Evolutionary conservation across 2,888 invertebrate genomes (phyloP), one percentile per base, ranked within the genome.

Genomic region (Rhyacophila evoluta): DNA sequence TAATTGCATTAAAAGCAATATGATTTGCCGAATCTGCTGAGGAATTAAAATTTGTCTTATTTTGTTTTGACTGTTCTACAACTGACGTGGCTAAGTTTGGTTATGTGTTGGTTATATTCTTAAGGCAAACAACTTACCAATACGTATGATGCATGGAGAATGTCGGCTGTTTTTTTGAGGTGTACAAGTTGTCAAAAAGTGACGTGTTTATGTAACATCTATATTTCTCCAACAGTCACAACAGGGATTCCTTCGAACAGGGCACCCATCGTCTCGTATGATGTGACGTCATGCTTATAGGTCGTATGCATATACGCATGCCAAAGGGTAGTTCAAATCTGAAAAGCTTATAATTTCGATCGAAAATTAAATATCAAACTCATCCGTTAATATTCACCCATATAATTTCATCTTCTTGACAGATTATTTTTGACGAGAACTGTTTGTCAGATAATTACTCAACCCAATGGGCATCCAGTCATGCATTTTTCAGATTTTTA

Each of bases 181-280:
- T 19, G 55, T 55, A 19, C 55, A 19, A 19, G 55, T 55, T 55
- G 55, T 55, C 55, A 55, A 55, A 55, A 55, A 19, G 19, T 55
- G 55, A 55, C 55, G 55, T 55, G n/a, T 33, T 29, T 67, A 27
- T 38, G 19, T 37, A 36, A 74, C 78, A 67, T 78, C 78, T 78
- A 77, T 77, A 37, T 74, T 73, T 33, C 70, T 33, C 72, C 39
- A 77, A 38, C 72, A 33, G 69, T 41, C 72, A 55, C 77, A 68
- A 68, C 77, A 68, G 77, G 72, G 72, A 72, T 29, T 72, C 4
- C 68, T 28, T 72, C 15, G 33, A 55, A 55, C 41, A 39, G 19
- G 76, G 55, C 38, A 38, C 72, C 55, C 55, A 55, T 55, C 55
- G 55, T 19, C 55, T 55, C 55, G 19, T 55, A 55, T 55, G 55